phyloP scores from a whole-genome alignment of 2,797 vertebrate genomes.

The Myotis pilosus region DNA sequence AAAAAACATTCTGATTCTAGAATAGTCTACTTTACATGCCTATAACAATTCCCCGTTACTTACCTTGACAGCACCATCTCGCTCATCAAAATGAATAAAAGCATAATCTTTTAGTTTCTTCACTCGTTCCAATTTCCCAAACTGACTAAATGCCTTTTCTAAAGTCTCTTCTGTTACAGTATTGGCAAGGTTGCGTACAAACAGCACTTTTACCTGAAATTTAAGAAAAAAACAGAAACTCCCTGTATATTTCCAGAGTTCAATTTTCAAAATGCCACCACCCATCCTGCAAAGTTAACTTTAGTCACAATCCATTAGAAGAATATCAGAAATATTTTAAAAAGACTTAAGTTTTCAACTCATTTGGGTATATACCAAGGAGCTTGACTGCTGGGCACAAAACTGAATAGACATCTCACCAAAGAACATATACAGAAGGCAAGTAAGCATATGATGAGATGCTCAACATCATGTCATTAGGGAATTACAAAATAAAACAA shows the following conservation, averaged over 20 bases:
- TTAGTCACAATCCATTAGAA: slow-evolving; percentile 18
- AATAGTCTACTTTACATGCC: slow-evolving; percentile 1
- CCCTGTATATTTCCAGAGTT: slow-evolving; percentile 1
- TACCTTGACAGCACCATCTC: slow-evolving; percentile 99
- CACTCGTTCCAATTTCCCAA: slow-evolving; percentile 96
- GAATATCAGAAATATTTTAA: background rate
- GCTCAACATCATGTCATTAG: background rate
- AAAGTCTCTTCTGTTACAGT: slow-evolving; percentile 96
- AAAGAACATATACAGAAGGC: background rate
- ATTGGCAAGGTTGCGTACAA: slow-evolving; percentile 95
- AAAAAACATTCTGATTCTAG: background rate
- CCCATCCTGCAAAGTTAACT: background rate
- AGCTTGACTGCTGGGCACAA: background rate
- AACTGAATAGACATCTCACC: background rate
- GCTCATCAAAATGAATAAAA: slow-evolving; percentile 98
- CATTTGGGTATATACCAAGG: background rate
- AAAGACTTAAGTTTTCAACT: background rate
- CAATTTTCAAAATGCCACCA: slow-evolving; percentile 5
- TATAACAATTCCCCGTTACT: slow-evolving; percentile 10
- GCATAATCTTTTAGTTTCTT: slow-evolving; percentile 99
- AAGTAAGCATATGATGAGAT: background rate
- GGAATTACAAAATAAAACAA: background rate
- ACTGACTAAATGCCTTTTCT: slow-evolving; percentile 94
- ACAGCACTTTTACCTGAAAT: slow-evolving; percentile 95
- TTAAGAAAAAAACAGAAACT: background rate